These are phyloP conservation scores for Oreochromis mossambicus DNA, from an alignment of 2,797 vertebrate genomes.

Conservation along the genomic window DNA sequence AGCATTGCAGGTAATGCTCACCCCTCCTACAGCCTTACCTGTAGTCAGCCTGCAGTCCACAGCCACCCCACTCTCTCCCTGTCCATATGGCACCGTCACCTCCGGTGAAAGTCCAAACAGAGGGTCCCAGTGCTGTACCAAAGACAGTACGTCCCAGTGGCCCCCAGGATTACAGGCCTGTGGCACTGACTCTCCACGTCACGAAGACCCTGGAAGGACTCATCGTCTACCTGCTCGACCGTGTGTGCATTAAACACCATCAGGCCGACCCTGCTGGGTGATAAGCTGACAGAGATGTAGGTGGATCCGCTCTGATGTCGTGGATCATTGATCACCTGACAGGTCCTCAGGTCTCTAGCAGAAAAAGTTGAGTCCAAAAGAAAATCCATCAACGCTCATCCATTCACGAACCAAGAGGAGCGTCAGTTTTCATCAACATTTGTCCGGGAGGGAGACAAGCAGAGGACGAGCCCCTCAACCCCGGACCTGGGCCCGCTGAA, in stretches of 20 bases:
- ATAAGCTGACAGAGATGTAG: not conserved
- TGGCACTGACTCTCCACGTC: not conserved
- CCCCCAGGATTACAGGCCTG: not conserved
- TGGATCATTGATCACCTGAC: not conserved
- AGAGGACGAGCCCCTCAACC: no score
- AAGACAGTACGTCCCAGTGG: not conserved
- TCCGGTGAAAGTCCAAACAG: not conserved
- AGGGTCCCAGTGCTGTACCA: not conserved
- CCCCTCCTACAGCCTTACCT: not conserved
- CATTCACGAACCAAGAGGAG: no score
- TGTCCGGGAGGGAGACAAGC: no score
- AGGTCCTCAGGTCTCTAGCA: no score
- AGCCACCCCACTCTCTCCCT: not conserved
- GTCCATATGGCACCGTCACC: rapidly evolving
- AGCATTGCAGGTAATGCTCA: not conserved
- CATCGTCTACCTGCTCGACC: not conserved
- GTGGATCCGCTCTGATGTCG: not conserved
- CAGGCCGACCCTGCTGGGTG: no score
- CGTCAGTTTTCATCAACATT: no score
- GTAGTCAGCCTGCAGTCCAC: not conserved
- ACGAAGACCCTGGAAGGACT: not conserved
- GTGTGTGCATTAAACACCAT: not conserved
- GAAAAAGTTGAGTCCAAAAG: no score
- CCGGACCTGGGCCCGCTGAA: no score
- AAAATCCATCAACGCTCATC: no score